Percentiles rank a stretch among this genome's conserved stretches.
Conservation (phyloP, 2,797 vertebrate genomes). For the Hafferia zeledoni region DNA sequence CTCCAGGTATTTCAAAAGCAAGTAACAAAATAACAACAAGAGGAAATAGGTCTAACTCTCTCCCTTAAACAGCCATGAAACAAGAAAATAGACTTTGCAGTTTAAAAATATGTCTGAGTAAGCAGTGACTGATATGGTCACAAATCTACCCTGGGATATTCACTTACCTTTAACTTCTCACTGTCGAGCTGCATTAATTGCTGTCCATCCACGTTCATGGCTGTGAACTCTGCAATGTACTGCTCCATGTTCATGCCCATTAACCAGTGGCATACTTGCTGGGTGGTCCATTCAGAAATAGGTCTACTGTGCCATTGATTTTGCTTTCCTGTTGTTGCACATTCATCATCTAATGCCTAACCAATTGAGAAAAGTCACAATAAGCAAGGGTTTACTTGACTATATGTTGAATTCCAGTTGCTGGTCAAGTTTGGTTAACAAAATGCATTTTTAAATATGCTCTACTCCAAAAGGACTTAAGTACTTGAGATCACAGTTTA, state of each 20-base stretch:
- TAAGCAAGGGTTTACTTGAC: neutral
- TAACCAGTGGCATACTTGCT: constrained; percentile 90
- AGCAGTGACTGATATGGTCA: neutral
- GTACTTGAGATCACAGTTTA: neutral
- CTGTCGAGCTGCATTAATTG: constrained; percentile 88
- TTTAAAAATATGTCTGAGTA: neutral
- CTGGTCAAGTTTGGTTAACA: neutral
- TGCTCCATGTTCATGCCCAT: constrained; percentile 94
- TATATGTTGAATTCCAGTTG: neutral
- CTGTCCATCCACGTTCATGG: constrained; percentile 84
- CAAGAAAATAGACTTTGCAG: neutral
- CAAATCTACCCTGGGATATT: neutral
- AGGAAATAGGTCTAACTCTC: neutral
- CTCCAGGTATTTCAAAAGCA: neutral
- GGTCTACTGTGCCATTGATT: constrained; percentile 90
- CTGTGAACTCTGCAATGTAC: constrained; percentile 85
- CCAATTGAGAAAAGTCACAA: constrained; percentile 10
- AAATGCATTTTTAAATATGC: neutral
- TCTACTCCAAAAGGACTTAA: neutral
- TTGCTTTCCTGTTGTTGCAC: constrained; percentile 81
- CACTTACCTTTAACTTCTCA: constrained; percentile 86
- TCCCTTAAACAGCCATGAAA: neutral
- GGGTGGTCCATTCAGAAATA: constrained; percentile 87
- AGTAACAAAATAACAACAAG: neutral
- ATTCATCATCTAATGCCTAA: constrained; percentile 87